Percentiles rank a stretch among this genome's conserved stretches.
Conservation (phyloP, 2,113 vertebrate species). For the Rallus limicola region DNA sequence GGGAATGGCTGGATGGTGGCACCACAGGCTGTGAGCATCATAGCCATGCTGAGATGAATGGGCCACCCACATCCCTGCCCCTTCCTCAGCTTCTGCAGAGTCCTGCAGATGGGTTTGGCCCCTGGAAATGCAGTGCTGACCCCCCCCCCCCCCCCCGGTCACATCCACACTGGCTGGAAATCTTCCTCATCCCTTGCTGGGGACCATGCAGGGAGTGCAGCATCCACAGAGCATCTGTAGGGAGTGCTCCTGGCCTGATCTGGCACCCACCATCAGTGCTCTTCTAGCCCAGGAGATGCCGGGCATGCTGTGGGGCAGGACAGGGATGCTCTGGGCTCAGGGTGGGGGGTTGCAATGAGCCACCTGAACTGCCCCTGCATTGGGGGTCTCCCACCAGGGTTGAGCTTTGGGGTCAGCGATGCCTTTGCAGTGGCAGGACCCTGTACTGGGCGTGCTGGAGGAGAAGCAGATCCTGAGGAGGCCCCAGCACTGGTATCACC, state of each 20-base stretch:
- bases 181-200: neutral
- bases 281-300: rapidly evolving
- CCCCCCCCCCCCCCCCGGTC: neutral
- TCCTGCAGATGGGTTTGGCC: rapidly evolving
- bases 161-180: rapidly evolving
- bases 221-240: neutral
- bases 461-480: neutral
- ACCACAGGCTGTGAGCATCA: neutral
- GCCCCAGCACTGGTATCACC: rapidly evolving
- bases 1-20: neutral
- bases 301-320: neutral
- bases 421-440: rapidly evolving
- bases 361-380: neutral
- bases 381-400: rapidly evolving
- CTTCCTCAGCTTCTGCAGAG: neutral
- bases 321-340: neutral
- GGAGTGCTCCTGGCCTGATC: neutral
- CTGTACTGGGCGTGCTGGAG: rapidly evolving
- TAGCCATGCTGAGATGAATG: neutral
- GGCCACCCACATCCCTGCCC: neutral
- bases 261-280: rapidly evolving
- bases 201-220: rapidly evolving
- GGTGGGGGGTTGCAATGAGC: too few species aligned
- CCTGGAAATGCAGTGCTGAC: neutral
- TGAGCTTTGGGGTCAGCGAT: rapidly evolving